phyloP scores from a whole-genome alignment of 1,140 invertebrate species.

The Druon quercuslanigerum region DNA sequence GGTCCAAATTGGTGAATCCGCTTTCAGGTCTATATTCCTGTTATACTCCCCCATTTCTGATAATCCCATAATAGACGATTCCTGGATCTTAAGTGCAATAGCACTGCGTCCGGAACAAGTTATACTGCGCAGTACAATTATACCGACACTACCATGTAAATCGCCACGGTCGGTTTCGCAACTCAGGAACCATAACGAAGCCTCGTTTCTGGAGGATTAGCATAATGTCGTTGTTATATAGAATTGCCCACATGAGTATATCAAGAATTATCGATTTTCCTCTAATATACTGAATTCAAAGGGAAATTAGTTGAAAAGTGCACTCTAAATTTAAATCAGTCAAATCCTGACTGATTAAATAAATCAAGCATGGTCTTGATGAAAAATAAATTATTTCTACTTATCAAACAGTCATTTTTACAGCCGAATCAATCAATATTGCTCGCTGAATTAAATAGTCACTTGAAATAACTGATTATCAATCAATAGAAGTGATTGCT shows the following conservation, averaged over 20 bases:
- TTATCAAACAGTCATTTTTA: no score
- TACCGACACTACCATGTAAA: slow-evolving; percentile 3
- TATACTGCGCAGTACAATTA: neutral
- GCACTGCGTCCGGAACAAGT: slow-evolving; percentile 12
- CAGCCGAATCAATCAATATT: no score
- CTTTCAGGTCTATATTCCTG: slow-evolving; percentile 35
- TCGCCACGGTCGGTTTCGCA: slow-evolving; percentile 36
- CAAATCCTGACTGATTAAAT: no score
- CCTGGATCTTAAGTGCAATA: slow-evolving; percentile 12
- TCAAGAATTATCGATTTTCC: neutral
- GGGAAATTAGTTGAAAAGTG: no score
- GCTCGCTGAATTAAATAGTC: no score
- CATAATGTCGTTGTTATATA: slow-evolving; percentile 33
- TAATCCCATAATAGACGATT: slow-evolving; percentile 18
- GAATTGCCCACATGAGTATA: neutral
- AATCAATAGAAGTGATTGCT: no score
- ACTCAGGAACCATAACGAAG: slow-evolving; percentile 41
- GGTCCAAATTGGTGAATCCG: slow-evolving; percentile 36
- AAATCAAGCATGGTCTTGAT: no score
- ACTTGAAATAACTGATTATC: no score
- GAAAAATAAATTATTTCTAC: no score
- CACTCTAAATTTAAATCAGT: no score
- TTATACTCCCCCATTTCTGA: neutral
- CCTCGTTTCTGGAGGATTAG: slow-evolving; percentile 38
- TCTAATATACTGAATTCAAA: neutral